A percentile compares a stretch with the other conserved stretches of the same genome.
phyloP scores from a whole-genome alignment of 2,888 invertebrate genomes.

The Panopea generosa region DNA sequence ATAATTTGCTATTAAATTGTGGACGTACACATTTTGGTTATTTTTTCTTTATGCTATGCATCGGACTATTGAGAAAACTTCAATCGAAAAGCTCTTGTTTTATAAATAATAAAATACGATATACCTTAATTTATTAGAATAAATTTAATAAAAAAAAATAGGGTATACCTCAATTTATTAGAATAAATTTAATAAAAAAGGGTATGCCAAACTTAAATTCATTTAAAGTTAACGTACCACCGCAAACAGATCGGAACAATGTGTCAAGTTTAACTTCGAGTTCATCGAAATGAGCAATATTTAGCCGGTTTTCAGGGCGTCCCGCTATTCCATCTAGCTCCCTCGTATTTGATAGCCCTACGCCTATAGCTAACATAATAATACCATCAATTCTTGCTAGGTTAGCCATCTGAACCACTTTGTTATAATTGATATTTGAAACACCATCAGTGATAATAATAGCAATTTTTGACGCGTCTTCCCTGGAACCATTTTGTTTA shows the following conservation, averaged over 20 bases:
- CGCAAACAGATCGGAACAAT: conserved; percentile 44
- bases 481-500: conserved; percentile 73
- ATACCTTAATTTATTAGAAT: too few relatives aligned
- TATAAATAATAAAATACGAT: too few relatives aligned
- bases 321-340: conserved; percentile 77
- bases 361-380: conserved; percentile 75
- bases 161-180: too few relatives aligned
- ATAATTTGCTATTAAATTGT: too few relatives aligned
- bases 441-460: conserved; percentile 82
- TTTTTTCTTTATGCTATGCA: too few relatives aligned
- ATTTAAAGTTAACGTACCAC: conserved; percentile 39
- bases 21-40: too few relatives aligned
- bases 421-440: conserved; percentile 78
- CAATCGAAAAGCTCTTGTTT: too few relatives aligned
- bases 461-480: conserved; percentile 72
- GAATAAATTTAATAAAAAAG: too few relatives aligned
- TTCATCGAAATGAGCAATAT: conserved; percentile 68
- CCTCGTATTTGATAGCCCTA: conserved; percentile 68
- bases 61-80: too few relatives aligned
- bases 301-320: conserved; percentile 73
- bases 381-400: conserved; percentile 66
- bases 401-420: conserved; percentile 75
- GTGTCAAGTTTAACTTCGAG: conserved; percentile 63
- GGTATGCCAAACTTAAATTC: too few relatives aligned
- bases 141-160: too few relatives aligned